These are phyloP conservation scores for Phaetusa simplex DNA, from an alignment of 2,113 vertebrate species.

Conservation along the genomic window DNA sequence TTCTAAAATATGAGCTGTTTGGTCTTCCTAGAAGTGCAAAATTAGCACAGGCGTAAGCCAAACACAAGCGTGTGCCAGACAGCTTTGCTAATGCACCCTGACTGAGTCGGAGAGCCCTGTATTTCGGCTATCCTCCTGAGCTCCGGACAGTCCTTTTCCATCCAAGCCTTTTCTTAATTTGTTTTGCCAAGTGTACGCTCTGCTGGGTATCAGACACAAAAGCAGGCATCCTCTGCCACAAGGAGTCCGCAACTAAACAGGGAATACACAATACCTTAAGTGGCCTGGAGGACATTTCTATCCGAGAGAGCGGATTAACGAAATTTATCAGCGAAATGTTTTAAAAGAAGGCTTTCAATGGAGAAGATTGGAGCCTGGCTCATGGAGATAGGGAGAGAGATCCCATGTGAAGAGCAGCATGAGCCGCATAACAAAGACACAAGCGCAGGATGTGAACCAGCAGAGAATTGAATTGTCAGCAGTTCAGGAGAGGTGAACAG, in stretches of 20 bases:
- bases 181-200: constrained; percentile 13
- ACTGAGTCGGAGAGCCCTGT: neutral
- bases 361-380: constrained; percentile 33
- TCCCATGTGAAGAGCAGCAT: neutral
- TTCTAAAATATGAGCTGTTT: neutral
- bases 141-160: neutral
- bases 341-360: neutral
- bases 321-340: neutral
- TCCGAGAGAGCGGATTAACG: constrained; percentile 3
- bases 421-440: neutral
- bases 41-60: constrained; percentile 14
- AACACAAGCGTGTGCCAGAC: neutral
- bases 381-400: constrained; percentile 29
- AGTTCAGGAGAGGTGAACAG: constrained; percentile 7
- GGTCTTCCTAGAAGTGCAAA: neutral
- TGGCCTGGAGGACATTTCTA: neutral
- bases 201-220: constrained; percentile 24
- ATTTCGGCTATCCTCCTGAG: constrained; percentile 11
- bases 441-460: neutral
- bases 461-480: neutral
- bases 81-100: constrained; percentile 49
- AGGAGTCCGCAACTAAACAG: neutral
- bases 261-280: neutral
- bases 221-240: constrained; percentile 12
- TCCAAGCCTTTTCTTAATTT: neutral